Base-by-base conservation (phyloP, 2,797 vertebrate genomes). In the Kryptopterus vitreolus region DNA sequence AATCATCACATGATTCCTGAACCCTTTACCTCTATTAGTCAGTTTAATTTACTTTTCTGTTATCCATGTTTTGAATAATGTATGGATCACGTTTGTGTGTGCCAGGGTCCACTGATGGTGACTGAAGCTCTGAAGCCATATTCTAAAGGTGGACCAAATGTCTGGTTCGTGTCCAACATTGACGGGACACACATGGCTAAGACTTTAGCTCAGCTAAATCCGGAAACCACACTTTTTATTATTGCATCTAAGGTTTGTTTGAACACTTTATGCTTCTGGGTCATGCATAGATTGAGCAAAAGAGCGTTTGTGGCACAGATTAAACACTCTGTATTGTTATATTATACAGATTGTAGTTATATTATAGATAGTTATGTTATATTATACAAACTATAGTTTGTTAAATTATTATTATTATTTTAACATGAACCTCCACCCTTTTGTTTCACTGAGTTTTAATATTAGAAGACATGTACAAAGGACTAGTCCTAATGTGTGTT, bases 81-180 rank as follows among this genome's bases (percentile, higher is more conserved):
- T n/a, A n/a, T 43, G 55, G 71, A 26, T 26, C 31, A 26, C 26
- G 2, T 79, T 4, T 75, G 52, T 81, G 26, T 85, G 80, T 77
- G 8, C 24, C 72, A 99, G 98, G 98, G 98, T 35, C 98, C 98
- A 73, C 91, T 99, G 88, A 99, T 99, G 98, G 98, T 99, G 79
- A 98, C 97, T 0, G 98, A 99, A 91, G 95, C 97, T 20, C 92
- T 99, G 83, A 99, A 99, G 90, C 94, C 94, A 0, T 99, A 99
- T 87, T 95, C 96, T 2, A 93, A 95, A 85, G 96, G 90, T 65
- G 97, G 97, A 2, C 98, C 98, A 0, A 94, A 89, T 0, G 96
- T 97, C 52, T 98, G 97, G 96, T 99, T 99, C 83, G 98, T 99
- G 62, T 99, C 98, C 79, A 99, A 99, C 88, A 99, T 99, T 1